Conservation (phyloP, 2,888 invertebrate species). For the Melipona beecheii region DNA sequence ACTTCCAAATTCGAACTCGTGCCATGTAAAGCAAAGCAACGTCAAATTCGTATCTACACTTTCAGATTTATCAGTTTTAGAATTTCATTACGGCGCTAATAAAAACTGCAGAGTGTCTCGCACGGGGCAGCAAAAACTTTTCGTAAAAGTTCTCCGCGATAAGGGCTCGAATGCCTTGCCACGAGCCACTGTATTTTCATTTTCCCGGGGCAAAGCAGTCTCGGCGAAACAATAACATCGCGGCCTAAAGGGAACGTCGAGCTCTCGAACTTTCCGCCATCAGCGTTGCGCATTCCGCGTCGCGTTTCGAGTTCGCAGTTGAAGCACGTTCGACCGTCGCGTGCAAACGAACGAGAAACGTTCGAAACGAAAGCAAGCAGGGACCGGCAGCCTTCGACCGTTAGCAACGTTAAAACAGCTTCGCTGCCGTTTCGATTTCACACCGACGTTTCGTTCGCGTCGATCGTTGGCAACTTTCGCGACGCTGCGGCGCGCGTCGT, state of each 20-base stretch:
- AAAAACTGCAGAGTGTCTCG: no score
- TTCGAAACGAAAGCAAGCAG: neutral
- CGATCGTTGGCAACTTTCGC: neutral
- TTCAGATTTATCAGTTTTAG: no score
- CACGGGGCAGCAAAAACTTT: no score
- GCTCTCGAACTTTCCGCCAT: slow-evolving; percentile 5
- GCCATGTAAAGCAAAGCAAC: no score
- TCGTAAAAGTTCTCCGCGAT: no score
- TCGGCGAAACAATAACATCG: neutral
- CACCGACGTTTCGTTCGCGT: neutral
- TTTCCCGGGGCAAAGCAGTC: neutral
- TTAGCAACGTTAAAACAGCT: neutral
- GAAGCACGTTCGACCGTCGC: slow-evolving; percentile 3
- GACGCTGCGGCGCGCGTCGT: neutral
- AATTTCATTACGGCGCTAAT: no score
- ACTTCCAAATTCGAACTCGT: no score
- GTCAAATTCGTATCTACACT: no score
- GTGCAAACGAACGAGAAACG: slow-evolving; percentile 15
- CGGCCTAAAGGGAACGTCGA: neutral
- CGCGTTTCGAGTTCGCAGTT: neutral
- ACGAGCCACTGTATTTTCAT: neutral
- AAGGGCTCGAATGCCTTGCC: neutral
- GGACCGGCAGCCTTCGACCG: neutral
- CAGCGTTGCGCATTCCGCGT: neutral
- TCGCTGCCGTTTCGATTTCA: neutral